Percentiles rank a stretch among this genome's conserved stretches.
Evolutionary conservation across 2,888 invertebrate species (phyloP).

Genomic region (Bellardia pandia): DNA sequence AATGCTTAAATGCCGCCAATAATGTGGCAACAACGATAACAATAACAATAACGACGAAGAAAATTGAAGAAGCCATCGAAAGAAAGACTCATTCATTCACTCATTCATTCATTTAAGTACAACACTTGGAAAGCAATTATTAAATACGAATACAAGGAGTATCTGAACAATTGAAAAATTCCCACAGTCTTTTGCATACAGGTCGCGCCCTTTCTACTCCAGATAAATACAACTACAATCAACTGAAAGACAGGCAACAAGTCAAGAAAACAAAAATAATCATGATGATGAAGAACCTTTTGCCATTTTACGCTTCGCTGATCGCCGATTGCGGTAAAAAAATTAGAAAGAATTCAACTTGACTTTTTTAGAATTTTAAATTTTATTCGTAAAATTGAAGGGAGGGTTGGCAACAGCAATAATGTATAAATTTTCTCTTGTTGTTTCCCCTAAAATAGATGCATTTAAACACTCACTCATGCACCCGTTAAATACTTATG

Average conservation of each 20-base stretch:
- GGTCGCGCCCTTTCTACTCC: conserved; percentile 61
- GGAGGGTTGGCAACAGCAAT: conserved; percentile 27
- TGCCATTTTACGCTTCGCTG: conserved; percentile 68
- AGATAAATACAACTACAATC: not conserved
- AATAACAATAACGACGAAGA: conserved; percentile 10
- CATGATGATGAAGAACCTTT: conserved; percentile 63
- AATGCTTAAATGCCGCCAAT: conserved; percentile 7
- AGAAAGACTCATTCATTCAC: conserved; percentile 26
- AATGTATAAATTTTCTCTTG: conserved; percentile 1
- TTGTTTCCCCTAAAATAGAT: not conserved
- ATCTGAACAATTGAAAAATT: conserved; percentile 80
- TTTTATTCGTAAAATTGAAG: not conserved
- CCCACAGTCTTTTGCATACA: conserved; percentile 77
- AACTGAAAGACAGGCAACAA: conserved; percentile 20
- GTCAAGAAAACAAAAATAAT: conserved; percentile 31
- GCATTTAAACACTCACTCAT: not conserved
- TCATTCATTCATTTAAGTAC: conserved; percentile 13
- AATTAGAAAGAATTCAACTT: conserved; percentile 33
- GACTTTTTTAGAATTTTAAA: conserved; percentile 31
- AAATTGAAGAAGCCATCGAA: conserved; percentile 58
- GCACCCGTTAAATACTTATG: not conserved
- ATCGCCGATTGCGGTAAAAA: conserved; percentile 42
- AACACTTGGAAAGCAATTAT: conserved; percentile 55
- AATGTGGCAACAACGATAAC: conserved; percentile 5
- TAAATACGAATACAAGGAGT: conserved; percentile 32